phyloP scores from a whole-genome alignment of 2,888 invertebrate species.

The Glaucopsyche alexis region DNA sequence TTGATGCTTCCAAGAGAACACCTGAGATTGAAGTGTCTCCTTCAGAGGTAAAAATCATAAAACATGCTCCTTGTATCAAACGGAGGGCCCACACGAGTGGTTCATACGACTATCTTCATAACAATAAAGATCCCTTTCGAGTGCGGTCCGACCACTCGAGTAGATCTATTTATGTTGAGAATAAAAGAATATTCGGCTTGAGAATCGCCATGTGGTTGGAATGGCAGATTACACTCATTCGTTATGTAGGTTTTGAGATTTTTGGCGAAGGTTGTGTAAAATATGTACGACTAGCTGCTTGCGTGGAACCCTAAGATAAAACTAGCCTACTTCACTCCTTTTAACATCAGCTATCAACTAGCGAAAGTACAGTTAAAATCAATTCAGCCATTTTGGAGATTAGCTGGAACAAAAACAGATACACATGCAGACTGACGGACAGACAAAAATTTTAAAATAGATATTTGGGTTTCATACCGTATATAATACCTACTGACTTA shows the following conservation, averaged over 20 bases:
- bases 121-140: conserved; percentile 7
- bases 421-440: too few species aligned
- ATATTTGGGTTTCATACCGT: too few species aligned
- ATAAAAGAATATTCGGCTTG: conserved; percentile 6
- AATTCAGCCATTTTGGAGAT: too few species aligned
- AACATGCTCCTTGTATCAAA: conserved; percentile 20
- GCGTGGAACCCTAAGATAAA: too few species aligned
- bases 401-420: too few species aligned
- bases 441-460: too few species aligned
- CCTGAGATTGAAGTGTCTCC: background rate
- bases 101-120: conserved; percentile 13
- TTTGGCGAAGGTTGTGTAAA: background rate
- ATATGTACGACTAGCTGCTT: background rate
- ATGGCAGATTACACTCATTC: background rate
- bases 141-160: conserved; percentile 15
- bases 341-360: too few species aligned
- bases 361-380: too few species aligned
- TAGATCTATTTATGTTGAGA: background rate
- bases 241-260: background rate
- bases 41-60: conserved; percentile 21
- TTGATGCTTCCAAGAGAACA: background rate
- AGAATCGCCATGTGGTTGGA: background rate
- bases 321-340: too few species aligned
- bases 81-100: conserved; percentile 1
- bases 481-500: too few species aligned